phyloP scores from a whole-genome alignment of 1,140 invertebrate species.

The Drosophila kurseongensis region DNA sequence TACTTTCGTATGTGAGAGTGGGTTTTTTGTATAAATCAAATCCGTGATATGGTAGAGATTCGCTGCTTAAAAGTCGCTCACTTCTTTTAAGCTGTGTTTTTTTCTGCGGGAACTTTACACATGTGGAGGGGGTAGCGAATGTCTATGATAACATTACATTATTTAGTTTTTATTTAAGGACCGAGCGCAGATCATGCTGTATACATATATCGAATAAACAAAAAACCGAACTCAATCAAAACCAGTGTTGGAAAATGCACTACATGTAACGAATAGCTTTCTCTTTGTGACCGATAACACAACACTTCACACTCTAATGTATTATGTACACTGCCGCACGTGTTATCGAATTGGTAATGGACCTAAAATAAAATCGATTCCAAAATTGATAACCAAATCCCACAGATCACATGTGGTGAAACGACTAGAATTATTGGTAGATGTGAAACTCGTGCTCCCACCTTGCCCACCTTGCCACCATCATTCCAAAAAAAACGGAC shows the following conservation, averaged over 20 bases:
- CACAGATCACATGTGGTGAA: too few species aligned
- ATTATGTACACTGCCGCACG: background rate
- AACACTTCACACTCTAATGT: background rate
- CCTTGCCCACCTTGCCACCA: too few species aligned
- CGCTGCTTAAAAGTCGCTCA: background rate
- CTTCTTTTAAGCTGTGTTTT: background rate
- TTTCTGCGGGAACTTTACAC: background rate
- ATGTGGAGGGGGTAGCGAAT: background rate
- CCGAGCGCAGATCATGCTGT: background rate
- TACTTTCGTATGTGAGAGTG: background rate
- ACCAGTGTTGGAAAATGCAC: background rate
- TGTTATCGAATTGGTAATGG: background rate
- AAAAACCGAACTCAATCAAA: background rate
- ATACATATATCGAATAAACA: constrained; percentile 14
- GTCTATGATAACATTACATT: background rate
- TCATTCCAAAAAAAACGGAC: too few species aligned
- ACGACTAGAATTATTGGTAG: too few species aligned
- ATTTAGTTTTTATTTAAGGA: constrained; percentile 1
- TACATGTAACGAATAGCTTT: background rate
- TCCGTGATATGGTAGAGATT: constrained; percentile 2
- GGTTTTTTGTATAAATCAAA: constrained; percentile 10
- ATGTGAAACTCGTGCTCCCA: too few species aligned
- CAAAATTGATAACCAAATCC: too few species aligned
- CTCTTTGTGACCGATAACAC: background rate
- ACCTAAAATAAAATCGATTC: too few species aligned